Conservation (phyloP, 2,113 vertebrate genomes). For the Neomonachus schauinslandi region DNA sequence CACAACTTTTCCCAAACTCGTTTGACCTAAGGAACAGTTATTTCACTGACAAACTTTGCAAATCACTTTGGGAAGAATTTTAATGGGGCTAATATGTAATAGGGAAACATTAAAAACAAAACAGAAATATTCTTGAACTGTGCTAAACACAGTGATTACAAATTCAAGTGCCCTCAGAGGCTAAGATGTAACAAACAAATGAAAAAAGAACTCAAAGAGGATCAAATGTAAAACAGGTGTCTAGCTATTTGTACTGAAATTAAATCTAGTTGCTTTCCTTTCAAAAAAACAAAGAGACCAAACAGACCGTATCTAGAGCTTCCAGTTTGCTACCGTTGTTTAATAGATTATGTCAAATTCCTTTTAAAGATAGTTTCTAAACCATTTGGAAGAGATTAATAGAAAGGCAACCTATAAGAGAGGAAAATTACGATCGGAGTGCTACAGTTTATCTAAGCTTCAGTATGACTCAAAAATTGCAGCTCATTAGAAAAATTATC, state of each 20-base stretch:
- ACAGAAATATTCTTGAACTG: background rate
- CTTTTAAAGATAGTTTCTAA: background rate
- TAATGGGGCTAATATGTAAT: background rate
- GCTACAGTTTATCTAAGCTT: background rate
- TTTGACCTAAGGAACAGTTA: background rate
- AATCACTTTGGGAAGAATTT: background rate
- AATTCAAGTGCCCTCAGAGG: conserved; percentile 28
- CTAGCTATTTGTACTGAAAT: background rate
- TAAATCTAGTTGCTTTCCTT: conserved; percentile 4
- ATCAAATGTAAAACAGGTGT: background rate
- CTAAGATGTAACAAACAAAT: background rate
- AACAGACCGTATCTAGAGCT: background rate
- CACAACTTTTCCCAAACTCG: background rate
- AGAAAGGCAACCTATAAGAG: background rate
- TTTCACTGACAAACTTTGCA: background rate
- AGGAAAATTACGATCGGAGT: background rate
- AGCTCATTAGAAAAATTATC: background rate
- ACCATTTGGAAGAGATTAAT: background rate
- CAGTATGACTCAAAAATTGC: background rate
- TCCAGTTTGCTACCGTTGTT: background rate
- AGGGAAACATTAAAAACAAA: conserved; percentile 24
- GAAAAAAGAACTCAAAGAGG: background rate
- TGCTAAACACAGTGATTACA: conserved; percentile 20
- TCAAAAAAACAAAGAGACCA: background rate
- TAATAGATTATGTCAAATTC: background rate